Evolutionary conservation across 2,113 vertebrate species (phyloP).

Genomic region (Neomonachus schauinslandi): DNA sequence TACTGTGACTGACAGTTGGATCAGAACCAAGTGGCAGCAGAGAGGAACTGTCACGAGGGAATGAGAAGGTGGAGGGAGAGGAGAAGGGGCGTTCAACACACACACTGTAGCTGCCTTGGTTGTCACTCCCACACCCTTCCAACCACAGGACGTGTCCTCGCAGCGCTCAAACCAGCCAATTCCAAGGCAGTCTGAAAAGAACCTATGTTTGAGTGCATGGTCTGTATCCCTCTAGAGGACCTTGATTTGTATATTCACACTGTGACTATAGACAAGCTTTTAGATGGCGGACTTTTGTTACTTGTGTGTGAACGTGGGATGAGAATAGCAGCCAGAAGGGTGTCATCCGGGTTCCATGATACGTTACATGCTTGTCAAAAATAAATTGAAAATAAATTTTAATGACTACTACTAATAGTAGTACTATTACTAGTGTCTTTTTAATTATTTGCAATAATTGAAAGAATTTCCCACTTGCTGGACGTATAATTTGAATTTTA

Average conservation of each 20-base stretch:
- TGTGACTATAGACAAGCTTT: neutral
- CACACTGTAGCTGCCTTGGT: rapidly evolving
- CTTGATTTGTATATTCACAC: neutral
- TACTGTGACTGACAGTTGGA: neutral
- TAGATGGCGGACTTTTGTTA: neutral
- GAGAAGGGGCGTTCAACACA: rapidly evolving
- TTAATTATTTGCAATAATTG: neutral
- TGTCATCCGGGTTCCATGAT: neutral
- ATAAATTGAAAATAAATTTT: neutral
- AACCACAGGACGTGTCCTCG: too few relatives aligned
- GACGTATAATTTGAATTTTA: neutral
- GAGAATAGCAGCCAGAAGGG: neutral
- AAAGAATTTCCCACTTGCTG: neutral
- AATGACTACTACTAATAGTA: neutral
- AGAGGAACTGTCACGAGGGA: neutral
- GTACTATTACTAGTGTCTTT: neutral
- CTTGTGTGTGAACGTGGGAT: neutral
- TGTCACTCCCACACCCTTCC: rapidly evolving
- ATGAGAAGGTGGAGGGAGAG: neutral
- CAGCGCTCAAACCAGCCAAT: neutral
- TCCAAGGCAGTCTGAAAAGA: neutral
- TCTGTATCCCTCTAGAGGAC: neutral
- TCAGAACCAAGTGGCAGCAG: neutral
- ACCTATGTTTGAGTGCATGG: neutral
- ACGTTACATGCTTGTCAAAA: neutral